Evolutionary conservation across 2,113 vertebrate species (phyloP).

Genomic region (Herpetotheres cachinnans): DNA sequence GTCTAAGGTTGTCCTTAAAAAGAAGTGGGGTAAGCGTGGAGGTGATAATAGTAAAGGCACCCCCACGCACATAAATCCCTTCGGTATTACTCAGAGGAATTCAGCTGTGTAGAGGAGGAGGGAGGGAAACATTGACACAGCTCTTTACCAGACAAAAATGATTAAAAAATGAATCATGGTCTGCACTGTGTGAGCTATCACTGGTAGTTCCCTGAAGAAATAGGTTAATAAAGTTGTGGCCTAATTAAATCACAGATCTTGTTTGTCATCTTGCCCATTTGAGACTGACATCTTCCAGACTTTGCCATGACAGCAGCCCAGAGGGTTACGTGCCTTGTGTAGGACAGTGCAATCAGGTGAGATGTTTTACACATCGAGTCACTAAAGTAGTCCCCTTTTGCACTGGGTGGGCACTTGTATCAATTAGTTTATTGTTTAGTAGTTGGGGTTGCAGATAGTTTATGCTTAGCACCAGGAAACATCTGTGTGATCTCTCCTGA

Average conservation of each 20-base stretch:
- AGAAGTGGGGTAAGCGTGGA: neutral
- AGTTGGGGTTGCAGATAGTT: neutral
- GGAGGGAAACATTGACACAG: neutral
- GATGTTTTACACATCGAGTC: neutral
- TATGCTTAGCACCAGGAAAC: neutral
- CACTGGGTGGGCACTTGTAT: neutral
- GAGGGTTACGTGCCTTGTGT: neutral
- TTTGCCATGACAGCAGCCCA: neutral
- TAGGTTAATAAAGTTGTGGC: conserved; percentile 37
- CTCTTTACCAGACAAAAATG: conserved; percentile 17
- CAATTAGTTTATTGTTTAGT: neutral
- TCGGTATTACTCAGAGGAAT: neutral
- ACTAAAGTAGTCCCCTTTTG: neutral
- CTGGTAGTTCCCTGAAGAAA: conserved; percentile 4
- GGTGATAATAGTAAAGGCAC: neutral
- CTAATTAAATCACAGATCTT: conserved; percentile 11
- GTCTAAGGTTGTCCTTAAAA: neutral
- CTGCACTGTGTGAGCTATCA: neutral
- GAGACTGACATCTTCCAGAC: neutral
- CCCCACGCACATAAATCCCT: neutral
- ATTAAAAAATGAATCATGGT: conserved; percentile 27
- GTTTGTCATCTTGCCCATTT: neutral
- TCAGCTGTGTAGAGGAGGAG: neutral
- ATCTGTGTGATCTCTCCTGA: neutral
- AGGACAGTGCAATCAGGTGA: neutral